Base-by-base conservation (phyloP, 2,113 vertebrate species). In the Takifugu flavidus region DNA sequence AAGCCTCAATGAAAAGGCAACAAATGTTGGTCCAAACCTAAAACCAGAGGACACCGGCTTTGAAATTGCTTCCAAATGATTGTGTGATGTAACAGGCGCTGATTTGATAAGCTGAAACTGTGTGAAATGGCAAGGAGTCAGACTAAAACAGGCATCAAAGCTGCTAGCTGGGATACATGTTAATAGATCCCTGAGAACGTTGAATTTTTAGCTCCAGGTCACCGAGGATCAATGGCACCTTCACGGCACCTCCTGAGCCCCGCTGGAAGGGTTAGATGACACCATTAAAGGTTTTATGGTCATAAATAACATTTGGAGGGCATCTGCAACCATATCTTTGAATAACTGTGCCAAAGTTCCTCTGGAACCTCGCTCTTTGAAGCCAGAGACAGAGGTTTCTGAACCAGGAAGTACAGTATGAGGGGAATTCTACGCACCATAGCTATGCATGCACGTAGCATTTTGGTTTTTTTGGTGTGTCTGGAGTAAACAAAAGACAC, bases 341-440 rank as follows among this genome's bases (percentile, higher is more conserved):
- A 63, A 80, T 54, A 79, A 83, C 85, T 71, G 34, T 78, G 64
- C 26, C 76, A 74, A 87, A 74, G 76, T 65, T 72, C 56, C 68
- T 67, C 55, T 26, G 39, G 39, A 11, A 63, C 62, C 66, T 59
- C 53, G 53, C 54, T 52, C 67, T 69, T 72, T 51, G 66, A 73
- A 80, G 59, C 74, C 52, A 69, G 65, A 76, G 72, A 64, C 46
- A 46, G 62, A 70, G 26, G 63, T 62, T 45, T 70, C 44, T 31
- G 28, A 42, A 71, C 77, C 75, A 74, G 69, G 71, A 84, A 83
- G 68, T 43, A 45, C 46, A 56, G 42, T 59, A 68, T 83, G 59
- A 77, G 46, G 72, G 70, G 77, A 84, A 84, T 82, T 71, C 26
- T 70, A 80, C 79, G 84, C 78, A 54, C 25, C 52, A 67, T 42